Evolutionary conservation across 1,140 invertebrate genomes (phyloP), one percentile per base, ranked within the genome.

Genomic region (Tetragonula clypearis): DNA sequence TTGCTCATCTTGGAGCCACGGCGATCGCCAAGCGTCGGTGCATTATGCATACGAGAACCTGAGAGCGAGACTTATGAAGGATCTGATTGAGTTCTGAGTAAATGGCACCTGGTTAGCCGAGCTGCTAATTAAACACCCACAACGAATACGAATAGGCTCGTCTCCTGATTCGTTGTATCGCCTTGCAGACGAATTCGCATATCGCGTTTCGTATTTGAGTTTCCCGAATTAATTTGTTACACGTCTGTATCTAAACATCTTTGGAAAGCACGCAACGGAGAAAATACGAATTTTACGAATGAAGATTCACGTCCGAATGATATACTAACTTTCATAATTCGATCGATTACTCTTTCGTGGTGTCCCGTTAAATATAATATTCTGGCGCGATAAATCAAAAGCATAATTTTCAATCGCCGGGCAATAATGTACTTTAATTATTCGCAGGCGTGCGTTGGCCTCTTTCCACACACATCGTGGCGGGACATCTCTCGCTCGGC

Each of bases 81-180:
- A 94, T 94, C 93, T 94, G 94, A 94, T 94, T 94, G 94, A 94
- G 94, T 94, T 94, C 93, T 94, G 93, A 93, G 94, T 94, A 94
- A 91, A 92, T 94, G 93, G 92, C 93, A 92, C 93, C 91, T 93
- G 93, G 92, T 93, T 91, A 92, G 91, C 90, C 91, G 88, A 93
- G 92, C 92, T 93, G 93, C 92, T 94, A 94, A 94, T 94, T 94
- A 94, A 94, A 94, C 93, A 94, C 92, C 93, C 93, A 92, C 93
- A 88, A 91, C 87, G 91, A 90, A 69, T 71, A 72, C 78, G 41
- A 49, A 49, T 58, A 79, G 65, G 81, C 75, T 80, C 81, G 86
- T 77, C 86, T 72, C 90, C 88, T 4, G 55, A 75, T 11, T 62
- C 23, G 55, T 23, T 79, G 73, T 76, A 74, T 84, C 88, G 87